These are phyloP conservation scores for Pica pica DNA, from an alignment of 2,113 vertebrate species.

Conservation along the genomic window DNA sequence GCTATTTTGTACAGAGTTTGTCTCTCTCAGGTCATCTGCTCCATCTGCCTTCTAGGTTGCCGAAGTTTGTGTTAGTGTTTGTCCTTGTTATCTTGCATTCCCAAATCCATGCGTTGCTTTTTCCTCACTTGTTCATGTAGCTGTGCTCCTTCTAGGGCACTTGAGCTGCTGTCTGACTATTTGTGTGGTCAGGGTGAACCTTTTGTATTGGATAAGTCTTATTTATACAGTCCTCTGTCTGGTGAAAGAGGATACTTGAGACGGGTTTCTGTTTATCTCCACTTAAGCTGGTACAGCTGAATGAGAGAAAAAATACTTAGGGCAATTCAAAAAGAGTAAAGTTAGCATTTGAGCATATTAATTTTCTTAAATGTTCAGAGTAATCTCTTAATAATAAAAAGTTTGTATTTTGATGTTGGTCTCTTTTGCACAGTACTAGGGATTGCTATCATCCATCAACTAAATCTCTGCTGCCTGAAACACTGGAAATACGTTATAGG, in stretches of 20 bases:
- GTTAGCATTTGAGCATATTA: not conserved
- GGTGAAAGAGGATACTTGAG: not conserved
- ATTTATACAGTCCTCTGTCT: not conserved
- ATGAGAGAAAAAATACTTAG: not conserved
- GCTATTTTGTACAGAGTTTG: not conserved
- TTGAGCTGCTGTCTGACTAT: not conserved
- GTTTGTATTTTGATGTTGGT: not conserved
- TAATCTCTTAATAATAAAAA: not conserved
- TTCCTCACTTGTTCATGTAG: not conserved
- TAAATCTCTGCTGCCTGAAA: not conserved
- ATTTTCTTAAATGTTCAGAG: not conserved
- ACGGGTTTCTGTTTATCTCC: not conserved
- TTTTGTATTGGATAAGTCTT: not conserved
- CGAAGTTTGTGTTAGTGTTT: not conserved
- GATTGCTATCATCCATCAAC: not conserved
- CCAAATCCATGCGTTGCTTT: fast-evolving
- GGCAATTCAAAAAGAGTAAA: not conserved
- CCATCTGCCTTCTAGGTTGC: not conserved
- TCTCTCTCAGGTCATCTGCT: not conserved
- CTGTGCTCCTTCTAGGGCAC: not conserved
- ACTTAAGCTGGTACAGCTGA: not conserved
- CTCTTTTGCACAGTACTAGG: not conserved
- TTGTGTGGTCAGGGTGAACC: not conserved
- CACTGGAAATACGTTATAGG: not conserved
- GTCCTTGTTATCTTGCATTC: not conserved